Base-by-base conservation (phyloP, 2,888 invertebrate species). In the Chymomyza procnemis region DNA sequence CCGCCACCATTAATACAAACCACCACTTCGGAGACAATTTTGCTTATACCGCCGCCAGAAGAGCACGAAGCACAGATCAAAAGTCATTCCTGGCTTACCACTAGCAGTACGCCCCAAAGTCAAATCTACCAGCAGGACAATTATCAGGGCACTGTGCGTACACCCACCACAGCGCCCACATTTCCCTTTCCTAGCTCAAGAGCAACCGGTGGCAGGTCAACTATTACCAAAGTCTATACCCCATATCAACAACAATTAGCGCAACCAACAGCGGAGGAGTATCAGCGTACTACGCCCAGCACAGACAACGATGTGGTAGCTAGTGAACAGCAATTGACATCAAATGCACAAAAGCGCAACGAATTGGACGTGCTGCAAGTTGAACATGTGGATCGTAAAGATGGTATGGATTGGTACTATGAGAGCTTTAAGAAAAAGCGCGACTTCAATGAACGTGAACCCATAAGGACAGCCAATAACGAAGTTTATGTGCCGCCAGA, bases 371-470 rank as follows among this genome's bases (percentile, higher is more conserved):
- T 63, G 4, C 92, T 92, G 76, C 88, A 91, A 30, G 88, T 88
- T 61, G 88, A 91, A 89, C 67, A 92, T 89, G 55, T 92, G 0
- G 87, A 88, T 61, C 87, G 92, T 47, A 93, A 93, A 73, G 92
- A 91, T 74, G 91, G 93, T 59, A 94, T 94, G 91, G 94, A 94
- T 79, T 97, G 97, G 97, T 97, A 97, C 90, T 97, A 95, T 89
- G 95, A 94, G 75, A 96, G 96, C 89, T 97, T 97, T 88, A 89
- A 88, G 48, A 89, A 88, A 67, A 86, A 85, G 18, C 78, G 85
- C 0, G 83, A 80, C 1, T 83, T 82, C 16, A 73, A 73, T 3
- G 78, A 74, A 1, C 71, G 66, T 4, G 70, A 66, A 1, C 50
- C 73, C 8, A 68, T 71, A 14, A 56, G 72, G 12, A 64, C 78